A percentile compares a stretch with the other conserved stretches of the same genome.
These are phyloP conservation scores for Drosophila buzzatii DNA, from an alignment of 2,888 invertebrate species.

Conservation along the genomic window DNA sequence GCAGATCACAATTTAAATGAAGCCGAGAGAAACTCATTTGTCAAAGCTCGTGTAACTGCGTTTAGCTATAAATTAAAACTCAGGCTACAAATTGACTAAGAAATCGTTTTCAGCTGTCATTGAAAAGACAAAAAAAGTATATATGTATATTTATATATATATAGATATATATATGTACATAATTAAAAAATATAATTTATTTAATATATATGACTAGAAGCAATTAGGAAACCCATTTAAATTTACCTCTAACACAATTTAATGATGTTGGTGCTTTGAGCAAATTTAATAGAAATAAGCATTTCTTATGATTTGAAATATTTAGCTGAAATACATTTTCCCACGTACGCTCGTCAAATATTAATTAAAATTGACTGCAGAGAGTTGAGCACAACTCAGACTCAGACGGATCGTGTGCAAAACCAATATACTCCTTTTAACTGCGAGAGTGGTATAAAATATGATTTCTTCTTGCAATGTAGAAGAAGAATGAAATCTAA, in stretches of 20 bases:
- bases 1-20: slow-evolving; percentile 11
- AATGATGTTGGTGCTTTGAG: background rate
- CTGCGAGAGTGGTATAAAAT: no score
- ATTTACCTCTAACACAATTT: background rate
- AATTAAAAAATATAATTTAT: background rate
- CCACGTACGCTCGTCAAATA: no score
- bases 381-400: no score
- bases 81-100: background rate
- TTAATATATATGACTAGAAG: background rate
- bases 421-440: no score
- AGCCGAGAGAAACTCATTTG: slow-evolving; percentile 1
- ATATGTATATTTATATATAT: no score
- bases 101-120: background rate
- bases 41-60: background rate
- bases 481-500: no score
- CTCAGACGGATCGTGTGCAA: no score
- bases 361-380: no score
- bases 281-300: background rate
- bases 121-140: background rate
- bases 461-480: no score
- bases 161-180: background rate
- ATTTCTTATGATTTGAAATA: background rate
- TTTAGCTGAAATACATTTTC: no score
- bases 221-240: background rate
- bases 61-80: background rate